Percentiles rank a stretch among this genome's conserved stretches.
phyloP scores from a whole-genome alignment of 2,888 invertebrate genomes.

The Cantharis flavilabris region DNA sequence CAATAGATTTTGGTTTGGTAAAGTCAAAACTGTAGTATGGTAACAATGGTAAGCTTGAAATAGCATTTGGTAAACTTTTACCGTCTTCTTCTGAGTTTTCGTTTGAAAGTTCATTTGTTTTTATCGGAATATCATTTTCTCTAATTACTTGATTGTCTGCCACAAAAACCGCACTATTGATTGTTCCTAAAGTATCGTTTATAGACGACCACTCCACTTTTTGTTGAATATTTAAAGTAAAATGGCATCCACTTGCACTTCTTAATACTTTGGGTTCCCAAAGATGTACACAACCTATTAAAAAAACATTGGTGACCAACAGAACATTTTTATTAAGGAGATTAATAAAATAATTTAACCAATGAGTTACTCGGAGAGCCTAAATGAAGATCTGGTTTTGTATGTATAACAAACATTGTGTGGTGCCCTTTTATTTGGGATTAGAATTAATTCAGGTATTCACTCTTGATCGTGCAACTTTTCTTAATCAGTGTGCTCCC shows the following conservation, averaged over 20 bases:
- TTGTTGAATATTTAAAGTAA: constrained; percentile 71
- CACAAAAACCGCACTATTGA: constrained; percentile 63
- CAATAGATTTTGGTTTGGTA: constrained; percentile 59
- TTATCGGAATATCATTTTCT: neutral
- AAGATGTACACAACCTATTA: constrained; percentile 81
- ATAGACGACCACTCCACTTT: constrained; percentile 71
- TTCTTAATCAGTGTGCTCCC: no score
- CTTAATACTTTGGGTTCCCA: constrained; percentile 90
- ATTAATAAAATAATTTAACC: no score
- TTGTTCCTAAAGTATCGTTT: constrained; percentile 53
- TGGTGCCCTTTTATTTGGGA: no score
- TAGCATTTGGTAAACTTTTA: constrained; percentile 16
- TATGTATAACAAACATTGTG: no score
- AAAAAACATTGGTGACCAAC: neutral
- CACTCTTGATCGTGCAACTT: no score
- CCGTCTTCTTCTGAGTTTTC: neutral
- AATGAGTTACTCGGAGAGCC: no score
- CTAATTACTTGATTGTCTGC: constrained; percentile 67
- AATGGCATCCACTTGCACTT: constrained; percentile 85
- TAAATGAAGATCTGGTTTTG: no score
- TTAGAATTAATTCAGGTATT: no score
- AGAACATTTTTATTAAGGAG: no score
- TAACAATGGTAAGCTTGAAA: constrained; percentile 58
- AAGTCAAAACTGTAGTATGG: constrained; percentile 69
- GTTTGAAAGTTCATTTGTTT: neutral